A percentile compares a stretch with the other conserved stretches of the same genome.
Conservation (phyloP, 2,888 invertebrate species). For the Sminthurinus aureus region DNA sequence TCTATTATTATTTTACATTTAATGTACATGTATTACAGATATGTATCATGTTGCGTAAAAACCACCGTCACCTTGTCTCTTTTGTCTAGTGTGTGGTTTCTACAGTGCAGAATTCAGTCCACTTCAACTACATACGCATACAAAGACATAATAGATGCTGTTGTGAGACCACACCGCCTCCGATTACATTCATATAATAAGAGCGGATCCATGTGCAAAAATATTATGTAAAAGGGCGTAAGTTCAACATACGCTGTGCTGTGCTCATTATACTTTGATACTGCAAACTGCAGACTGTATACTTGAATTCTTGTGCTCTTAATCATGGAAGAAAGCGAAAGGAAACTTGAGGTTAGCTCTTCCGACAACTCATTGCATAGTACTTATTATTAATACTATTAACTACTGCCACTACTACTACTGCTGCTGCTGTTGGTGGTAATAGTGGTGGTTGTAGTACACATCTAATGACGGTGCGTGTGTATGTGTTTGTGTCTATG, state of each 20-base stretch:
- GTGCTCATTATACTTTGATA: not conserved
- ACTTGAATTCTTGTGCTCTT: not conserved
- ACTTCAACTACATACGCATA: not conserved
- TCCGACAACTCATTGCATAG: constrained; percentile 1
- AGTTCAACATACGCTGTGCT: constrained; percentile 10
- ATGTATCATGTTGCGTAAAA: not conserved
- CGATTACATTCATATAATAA: not conserved
- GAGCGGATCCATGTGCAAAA: not conserved
- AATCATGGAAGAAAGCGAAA: constrained; percentile 18
- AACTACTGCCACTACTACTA: not conserved
- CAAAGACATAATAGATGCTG: not conserved
- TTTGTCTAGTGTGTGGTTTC: not conserved
- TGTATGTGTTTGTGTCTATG: not conserved
- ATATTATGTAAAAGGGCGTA: constrained; percentile 10
- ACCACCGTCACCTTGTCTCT: not conserved
- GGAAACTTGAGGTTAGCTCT: constrained; percentile 18
- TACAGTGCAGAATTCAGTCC: not conserved
- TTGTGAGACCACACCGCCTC: not conserved
- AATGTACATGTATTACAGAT: not conserved
- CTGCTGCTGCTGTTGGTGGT: not conserved
- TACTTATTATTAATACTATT: not conserved
- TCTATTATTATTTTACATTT: not conserved
- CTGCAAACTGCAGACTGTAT: too few relatives aligned
- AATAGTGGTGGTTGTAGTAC: not conserved
- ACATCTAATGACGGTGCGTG: not conserved